Conservation (phyloP, 2,888 invertebrate species). For the Tuberolachnus salignus region DNA sequence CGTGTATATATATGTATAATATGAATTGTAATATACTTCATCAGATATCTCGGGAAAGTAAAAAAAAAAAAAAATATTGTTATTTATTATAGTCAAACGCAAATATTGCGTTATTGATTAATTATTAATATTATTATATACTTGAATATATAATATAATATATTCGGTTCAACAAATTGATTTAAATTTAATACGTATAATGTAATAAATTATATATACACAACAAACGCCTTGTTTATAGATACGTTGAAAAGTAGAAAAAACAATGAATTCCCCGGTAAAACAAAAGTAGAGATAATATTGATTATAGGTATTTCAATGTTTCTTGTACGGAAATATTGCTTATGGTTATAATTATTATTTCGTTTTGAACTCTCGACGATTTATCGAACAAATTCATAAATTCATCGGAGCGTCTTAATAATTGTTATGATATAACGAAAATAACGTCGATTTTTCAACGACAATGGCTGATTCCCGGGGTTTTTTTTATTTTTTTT, state of each 20-base stretch:
- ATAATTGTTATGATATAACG: not conserved
- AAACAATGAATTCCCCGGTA: no score
- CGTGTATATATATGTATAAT: not conserved
- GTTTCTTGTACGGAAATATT: not conserved
- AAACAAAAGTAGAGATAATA: no score
- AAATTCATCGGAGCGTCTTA: not conserved
- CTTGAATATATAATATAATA: no score
- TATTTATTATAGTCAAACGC: not conserved
- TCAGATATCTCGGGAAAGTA: not conserved
- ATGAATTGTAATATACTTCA: not conserved
- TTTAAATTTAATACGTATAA: no score
- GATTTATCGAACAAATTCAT: not conserved
- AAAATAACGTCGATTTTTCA: not conserved
- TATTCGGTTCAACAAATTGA: no score
- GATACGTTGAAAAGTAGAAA: no score
- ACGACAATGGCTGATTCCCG: not conserved
- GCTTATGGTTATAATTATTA: not conserved
- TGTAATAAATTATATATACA: no score
- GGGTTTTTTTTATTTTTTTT: conserved; percentile 7
- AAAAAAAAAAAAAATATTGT: not conserved
- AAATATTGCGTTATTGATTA: not conserved
- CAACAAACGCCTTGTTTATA: no score
- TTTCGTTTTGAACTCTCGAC: not conserved
- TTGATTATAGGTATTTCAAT: not conserved
- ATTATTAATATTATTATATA: not conserved